Evolutionary conservation across 2,113 vertebrate genomes (phyloP).

Genomic region (Clarias batrachus): DNA sequence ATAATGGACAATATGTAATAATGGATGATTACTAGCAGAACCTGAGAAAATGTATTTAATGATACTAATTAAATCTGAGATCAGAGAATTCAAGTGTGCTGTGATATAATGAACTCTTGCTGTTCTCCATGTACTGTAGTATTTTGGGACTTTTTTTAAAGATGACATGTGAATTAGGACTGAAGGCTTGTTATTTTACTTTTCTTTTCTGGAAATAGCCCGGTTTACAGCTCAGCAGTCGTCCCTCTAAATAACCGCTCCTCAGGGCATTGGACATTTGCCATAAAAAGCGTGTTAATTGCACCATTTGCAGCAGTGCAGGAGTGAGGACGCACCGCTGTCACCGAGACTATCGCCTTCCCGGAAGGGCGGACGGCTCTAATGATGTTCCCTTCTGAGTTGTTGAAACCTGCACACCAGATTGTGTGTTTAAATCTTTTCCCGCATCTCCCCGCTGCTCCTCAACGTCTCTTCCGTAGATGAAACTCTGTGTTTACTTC

Average conservation of each 20-base stretch:
- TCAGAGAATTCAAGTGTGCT: background rate
- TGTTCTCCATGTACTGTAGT: background rate
- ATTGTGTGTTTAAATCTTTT: slow-evolving; percentile 35
- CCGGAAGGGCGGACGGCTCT: slow-evolving; percentile 2
- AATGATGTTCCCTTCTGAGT: slow-evolving; percentile 37
- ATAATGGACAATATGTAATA: background rate
- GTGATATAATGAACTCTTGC: background rate
- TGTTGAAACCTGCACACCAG: slow-evolving; percentile 11
- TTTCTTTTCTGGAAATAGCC: background rate
- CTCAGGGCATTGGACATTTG: background rate
- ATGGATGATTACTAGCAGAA: too few species aligned
- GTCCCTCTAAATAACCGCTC: background rate
- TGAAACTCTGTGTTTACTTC: slow-evolving; percentile 9
- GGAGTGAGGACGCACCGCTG: background rate
- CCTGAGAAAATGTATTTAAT: background rate
- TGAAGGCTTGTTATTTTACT: background rate
- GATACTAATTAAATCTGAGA: background rate
- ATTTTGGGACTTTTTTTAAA: background rate
- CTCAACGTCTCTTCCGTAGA: slow-evolving; percentile 15
- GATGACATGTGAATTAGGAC: background rate
- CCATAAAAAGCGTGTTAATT: background rate
- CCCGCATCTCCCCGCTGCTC: background rate
- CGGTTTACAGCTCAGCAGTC: background rate
- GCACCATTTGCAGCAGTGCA: background rate
- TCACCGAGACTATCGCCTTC: slow-evolving; percentile 16